Evolutionary conservation across 64 coral and sea anemone species (phyloP).

Genomic region (Porites australiensis): DNA sequence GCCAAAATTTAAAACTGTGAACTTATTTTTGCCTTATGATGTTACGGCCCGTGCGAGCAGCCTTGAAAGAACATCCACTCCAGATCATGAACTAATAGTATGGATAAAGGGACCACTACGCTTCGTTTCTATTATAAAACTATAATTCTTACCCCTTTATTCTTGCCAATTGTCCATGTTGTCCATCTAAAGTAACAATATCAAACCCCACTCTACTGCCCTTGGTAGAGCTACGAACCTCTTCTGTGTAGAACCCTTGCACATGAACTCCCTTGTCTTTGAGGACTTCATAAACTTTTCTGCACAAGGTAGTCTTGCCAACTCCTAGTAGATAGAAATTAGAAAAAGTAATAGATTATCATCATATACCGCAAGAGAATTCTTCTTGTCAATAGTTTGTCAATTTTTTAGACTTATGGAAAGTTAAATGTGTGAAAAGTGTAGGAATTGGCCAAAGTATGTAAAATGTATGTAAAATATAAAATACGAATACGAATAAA

Average conservation of each 20-base stretch:
- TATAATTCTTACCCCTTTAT: conserved; percentile 68
- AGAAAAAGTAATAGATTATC: background rate
- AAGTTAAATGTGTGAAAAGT: no score
- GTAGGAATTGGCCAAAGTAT: no score
- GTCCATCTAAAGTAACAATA: conserved; percentile 81
- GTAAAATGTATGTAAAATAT: no score
- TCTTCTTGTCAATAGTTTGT: background rate
- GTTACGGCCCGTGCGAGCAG: no score
- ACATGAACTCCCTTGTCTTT: conserved; percentile 51
- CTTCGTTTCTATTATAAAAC: no score
- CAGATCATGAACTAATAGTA: no score
- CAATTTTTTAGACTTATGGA: no score
- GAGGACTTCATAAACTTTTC: conserved; percentile 69
- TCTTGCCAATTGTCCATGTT: conserved; percentile 78
- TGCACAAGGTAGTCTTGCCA: conserved; percentile 90
- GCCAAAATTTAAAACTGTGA: no score
- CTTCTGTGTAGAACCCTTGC: conserved; percentile 90
- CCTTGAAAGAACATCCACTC: no score
- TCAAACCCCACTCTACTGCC: conserved; percentile 86
- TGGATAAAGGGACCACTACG: no score
- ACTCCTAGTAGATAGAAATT: conserved; percentile 43
- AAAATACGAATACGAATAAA: no score
- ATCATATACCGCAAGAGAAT: background rate
- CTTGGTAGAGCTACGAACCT: conserved; percentile 53
- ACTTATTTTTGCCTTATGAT: no score